Base-by-base conservation (phyloP, 2,113 vertebrate genomes). In the Herpetotheres cachinnans region DNA sequence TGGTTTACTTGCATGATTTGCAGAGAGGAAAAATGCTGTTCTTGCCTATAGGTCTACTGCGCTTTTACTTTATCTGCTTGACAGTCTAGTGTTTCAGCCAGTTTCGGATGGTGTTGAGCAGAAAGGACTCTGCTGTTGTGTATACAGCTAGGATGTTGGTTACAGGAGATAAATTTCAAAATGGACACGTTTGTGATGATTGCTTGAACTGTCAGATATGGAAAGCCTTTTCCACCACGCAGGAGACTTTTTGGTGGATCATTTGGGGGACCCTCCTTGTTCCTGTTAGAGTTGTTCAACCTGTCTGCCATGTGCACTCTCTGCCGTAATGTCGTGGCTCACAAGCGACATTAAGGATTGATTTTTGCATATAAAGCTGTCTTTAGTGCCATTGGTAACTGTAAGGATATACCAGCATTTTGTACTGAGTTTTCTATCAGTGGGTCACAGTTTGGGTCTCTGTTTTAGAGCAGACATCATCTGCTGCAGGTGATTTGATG, bases 51-150 rank as follows among this genome's bases (percentile, higher is more conserved):
- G 66, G 42, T 47, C 70, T 82, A 2, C 29, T 16, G 36, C 1
- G 1, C 13, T 40, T 76, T 73, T 29, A 6, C 32, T 80, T 26
- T 2, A 77, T 47, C 26, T 50, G 19, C 38, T 71, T 0, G 0
- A 7, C 14, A 55, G 32, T 34, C 27, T 32, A 1, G 25, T 4
- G 14, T 66, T 84, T 56, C 8, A n/a, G 12, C 11, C 21, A 3
- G 2, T 50, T 77, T 38, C 0, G 1, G 30, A 16, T 36, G 52
- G 2, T 47, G 52, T 65, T 44, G 72, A 46, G 24, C 54, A 36
- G 40, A 8, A 66, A 44, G 44, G 38, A 29, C 20, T n/a, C 30
- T 71, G 34, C 36, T 84, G 36, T 38, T 79, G 21, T 24, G 25
- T 34, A 1, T 34, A 58, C 40, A 55, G 38, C 13, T 18, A 20